Evolutionary conservation across 2,113 vertebrate species (phyloP).

Genomic region (Motacilla alba): DNA sequence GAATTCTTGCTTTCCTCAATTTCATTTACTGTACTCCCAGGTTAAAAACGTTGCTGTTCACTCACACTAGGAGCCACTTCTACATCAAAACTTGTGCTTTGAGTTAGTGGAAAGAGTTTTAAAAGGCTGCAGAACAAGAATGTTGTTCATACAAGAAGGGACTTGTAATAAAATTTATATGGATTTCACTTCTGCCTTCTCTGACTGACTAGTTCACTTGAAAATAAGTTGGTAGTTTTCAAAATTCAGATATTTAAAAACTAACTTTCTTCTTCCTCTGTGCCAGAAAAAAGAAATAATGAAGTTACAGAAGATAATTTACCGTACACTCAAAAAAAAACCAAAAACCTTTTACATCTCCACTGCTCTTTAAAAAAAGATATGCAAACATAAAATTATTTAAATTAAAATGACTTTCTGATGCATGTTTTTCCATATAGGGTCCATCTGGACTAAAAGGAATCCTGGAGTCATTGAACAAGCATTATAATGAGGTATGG

Average conservation of each 20-base stretch:
- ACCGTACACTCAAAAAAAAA: background rate
- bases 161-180: background rate
- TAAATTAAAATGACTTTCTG: background rate
- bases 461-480: conserved; percentile 52
- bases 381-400: background rate
- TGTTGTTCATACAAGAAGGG: background rate
- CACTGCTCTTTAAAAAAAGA: background rate
- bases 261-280: background rate
- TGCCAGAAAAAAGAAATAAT: background rate
- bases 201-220: background rate
- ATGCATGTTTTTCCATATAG: conserved; percentile 28
- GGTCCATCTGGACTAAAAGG: conserved; percentile 64
- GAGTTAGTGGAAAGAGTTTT: background rate
- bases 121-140: background rate
- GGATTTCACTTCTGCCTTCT: background rate
- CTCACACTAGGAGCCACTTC: background rate
- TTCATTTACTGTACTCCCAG: background rate
- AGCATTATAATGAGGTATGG: conserved; percentile 65
- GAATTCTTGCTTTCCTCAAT: background rate
- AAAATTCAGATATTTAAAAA: background rate
- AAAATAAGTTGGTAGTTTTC: background rate
- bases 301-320: background rate
- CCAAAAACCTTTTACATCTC: background rate
- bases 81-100: background rate
- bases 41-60: background rate